Evolutionary conservation across 2,113 vertebrate genomes (phyloP).

Genomic region (Festucalex cinctus): DNA sequence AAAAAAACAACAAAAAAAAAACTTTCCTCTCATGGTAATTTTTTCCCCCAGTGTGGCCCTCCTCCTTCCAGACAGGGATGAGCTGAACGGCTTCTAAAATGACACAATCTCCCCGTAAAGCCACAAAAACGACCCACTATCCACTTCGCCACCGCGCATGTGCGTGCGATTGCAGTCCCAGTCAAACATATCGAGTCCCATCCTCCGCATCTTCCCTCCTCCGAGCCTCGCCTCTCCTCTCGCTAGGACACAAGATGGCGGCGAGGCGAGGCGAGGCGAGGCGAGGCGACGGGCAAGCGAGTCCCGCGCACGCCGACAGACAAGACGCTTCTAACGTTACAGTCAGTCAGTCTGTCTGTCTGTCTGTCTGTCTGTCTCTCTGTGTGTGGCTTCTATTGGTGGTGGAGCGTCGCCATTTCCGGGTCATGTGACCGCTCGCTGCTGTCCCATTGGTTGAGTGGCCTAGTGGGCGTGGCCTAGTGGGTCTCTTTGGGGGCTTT

Average conservation of each 20-base stretch:
- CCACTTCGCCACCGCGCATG: slow-evolving; percentile 69
- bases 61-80: slow-evolving; percentile 11
- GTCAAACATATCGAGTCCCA: slow-evolving; percentile 51
- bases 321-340: slow-evolving; percentile 52
- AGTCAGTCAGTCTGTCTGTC: slow-evolving; percentile 39
- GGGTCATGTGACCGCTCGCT: slow-evolving; percentile 72
- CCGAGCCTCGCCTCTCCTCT: slow-evolving; percentile 26
- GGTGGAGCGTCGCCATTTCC: slow-evolving; percentile 67
- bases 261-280: slow-evolving; percentile 1
- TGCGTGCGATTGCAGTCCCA: slow-evolving; percentile 33
- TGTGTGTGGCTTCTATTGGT: slow-evolving; percentile 68
- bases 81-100: slow-evolving; percentile 41
- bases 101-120: slow-evolving; percentile 82
- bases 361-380: slow-evolving; percentile 33
- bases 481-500: slow-evolving; percentile 99
- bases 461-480: slow-evolving; percentile 84
- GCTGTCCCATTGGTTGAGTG: slow-evolving; percentile 74
- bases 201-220: slow-evolving; percentile 20
- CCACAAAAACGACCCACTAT: slow-evolving; percentile 99
- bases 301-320: slow-evolving; percentile 45
- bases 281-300: slow-evolving; percentile 42
- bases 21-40: background rate
- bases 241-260: slow-evolving; percentile 4
- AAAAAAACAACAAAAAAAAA: background rate
- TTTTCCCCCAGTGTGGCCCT: background rate